Percentiles rank a stretch among this genome's conserved stretches.
Evolutionary conservation across 2,113 vertebrate species (phyloP).

Genomic region (Phrynosoma platyrhinos): DNA sequence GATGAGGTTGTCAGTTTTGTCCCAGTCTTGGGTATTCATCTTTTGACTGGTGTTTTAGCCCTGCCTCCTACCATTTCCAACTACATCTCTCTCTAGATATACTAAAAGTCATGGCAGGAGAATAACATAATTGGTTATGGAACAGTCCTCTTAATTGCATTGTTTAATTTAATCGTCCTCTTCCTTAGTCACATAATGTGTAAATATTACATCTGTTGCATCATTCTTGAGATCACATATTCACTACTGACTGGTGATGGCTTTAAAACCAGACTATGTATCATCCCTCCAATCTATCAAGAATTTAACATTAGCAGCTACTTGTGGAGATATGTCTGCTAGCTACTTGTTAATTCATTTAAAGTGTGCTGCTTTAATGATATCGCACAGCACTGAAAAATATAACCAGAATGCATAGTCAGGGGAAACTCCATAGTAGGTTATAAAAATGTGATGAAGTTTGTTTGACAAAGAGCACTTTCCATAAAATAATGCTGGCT

Average conservation of each 20-base stretch:
- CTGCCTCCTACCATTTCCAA: not conserved
- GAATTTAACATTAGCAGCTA: slow-evolving; percentile 7
- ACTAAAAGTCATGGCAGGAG: not conserved
- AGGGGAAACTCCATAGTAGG: not conserved
- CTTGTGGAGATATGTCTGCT: slow-evolving; percentile 13
- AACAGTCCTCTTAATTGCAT: slow-evolving; percentile 1
- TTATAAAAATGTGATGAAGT: not conserved
- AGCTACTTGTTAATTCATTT: slow-evolving; percentile 25
- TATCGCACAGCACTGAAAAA: not conserved
- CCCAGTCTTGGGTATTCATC: no score
- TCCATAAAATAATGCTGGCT: not conserved
- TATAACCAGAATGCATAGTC: slow-evolving; percentile 4
- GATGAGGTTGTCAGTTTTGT: no score
- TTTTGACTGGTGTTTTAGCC: not conserved
- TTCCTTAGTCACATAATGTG: not conserved
- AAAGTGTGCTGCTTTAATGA: not conserved
- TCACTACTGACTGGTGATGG: not conserved
- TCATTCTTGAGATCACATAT: not conserved
- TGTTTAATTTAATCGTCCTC: not conserved
- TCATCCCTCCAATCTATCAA: slow-evolving; percentile 7
- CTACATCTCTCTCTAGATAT: not conserved
- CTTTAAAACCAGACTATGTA: not conserved
- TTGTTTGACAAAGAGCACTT: not conserved
- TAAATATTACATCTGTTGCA: not conserved
- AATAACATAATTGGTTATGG: not conserved